Evolutionary conservation across 2,113 vertebrate species (phyloP).

Genomic region (cattle (Bos taurus)): ARS-UCD2.0 NC_037338.1:18845001-18845500

Average conservation of each 20-base stretch:
- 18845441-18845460: background rate
- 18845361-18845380: background rate
- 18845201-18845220: background rate
- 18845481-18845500: background rate
- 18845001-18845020: background rate
- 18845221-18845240: background rate
- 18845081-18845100: background rate
- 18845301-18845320: background rate
- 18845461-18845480: background rate
- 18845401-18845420: background rate
- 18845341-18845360: background rate
- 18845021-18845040: background rate
- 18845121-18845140: background rate
- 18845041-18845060: background rate
- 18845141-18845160: background rate
- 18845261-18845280: background rate
- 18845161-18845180: background rate
- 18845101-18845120: conserved; percentile 5
- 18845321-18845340: background rate
- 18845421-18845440: background rate
- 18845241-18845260: background rate
- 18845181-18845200: background rate
- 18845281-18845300: background rate
- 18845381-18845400: background rate
- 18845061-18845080: background rate